Percentiles rank a stretch among this genome's conserved stretches.
Evolutionary conservation across 2,113 vertebrate genomes (phyloP).

Genomic region (Lepisosteus osseus): DNA sequence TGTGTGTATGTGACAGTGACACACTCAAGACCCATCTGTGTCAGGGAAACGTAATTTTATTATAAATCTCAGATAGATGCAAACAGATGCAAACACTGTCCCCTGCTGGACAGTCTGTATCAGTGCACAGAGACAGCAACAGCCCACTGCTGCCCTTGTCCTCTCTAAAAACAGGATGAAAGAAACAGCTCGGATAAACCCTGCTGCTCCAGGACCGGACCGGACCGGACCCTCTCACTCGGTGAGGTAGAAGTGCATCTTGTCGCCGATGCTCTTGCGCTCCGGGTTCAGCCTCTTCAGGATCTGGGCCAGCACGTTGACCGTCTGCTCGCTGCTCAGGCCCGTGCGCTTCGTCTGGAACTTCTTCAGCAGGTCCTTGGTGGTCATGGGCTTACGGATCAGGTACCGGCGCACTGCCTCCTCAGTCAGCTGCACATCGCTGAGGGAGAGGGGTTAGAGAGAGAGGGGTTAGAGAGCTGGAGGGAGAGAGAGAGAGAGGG

Average conservation of each 20-base stretch:
- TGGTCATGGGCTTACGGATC: constrained; percentile 92
- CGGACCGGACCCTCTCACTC: constrained; percentile 53
- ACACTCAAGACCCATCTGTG: too few species aligned
- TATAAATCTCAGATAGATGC: too few species aligned
- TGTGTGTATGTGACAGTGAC: too few species aligned
- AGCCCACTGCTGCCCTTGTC: too few species aligned
- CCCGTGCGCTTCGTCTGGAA: constrained; percentile 93
- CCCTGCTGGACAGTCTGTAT: too few species aligned
- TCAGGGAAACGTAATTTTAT: too few species aligned
- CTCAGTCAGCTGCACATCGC: constrained; percentile 86
- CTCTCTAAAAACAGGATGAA: too few species aligned
- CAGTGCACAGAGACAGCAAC: too few species aligned
- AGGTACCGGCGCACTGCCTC: constrained; percentile 86
- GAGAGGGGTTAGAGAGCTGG: neutral
- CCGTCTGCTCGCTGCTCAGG: constrained; percentile 88
- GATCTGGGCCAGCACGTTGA: constrained; percentile 90
- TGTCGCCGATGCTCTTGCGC: constrained; percentile 84
- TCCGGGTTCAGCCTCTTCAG: constrained; percentile 89
- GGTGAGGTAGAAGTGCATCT: constrained; percentile 93
- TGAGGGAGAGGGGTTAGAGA: constrained; percentile 26
- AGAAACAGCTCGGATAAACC: too few species aligned
- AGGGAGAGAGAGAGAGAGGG: neutral
- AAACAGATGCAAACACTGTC: too few species aligned
- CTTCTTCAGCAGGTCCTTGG: constrained; percentile 91
- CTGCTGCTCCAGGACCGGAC: too few species aligned